phyloP scores from a whole-genome alignment of 2,888 invertebrate genomes.

The Eristalis intricaria region DNA sequence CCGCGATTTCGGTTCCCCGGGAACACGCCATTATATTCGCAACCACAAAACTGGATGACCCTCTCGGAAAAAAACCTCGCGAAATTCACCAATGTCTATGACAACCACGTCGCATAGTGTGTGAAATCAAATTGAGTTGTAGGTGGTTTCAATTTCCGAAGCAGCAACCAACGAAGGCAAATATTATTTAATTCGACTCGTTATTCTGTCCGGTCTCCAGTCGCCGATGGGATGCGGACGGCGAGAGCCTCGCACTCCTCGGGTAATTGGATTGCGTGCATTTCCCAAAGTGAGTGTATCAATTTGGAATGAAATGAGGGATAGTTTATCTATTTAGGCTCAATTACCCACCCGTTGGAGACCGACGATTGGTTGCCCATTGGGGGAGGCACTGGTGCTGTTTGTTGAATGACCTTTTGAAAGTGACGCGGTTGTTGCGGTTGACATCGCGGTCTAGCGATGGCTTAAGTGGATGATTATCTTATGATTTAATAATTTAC shows the following conservation, averaged over 20 bases:
- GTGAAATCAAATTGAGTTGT: neutral
- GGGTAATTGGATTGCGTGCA: conserved; percentile 63
- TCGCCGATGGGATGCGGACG: neutral
- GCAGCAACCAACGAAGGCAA: neutral
- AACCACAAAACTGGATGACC: too few species aligned
- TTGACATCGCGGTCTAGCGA: conserved; percentile 13
- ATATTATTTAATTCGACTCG: neutral
- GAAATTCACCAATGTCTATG: too few species aligned
- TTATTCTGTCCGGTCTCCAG: neutral
- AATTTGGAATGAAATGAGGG: conserved; percentile 34
- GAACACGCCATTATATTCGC: too few species aligned
- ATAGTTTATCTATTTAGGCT: conserved; percentile 32
- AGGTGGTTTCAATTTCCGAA: neutral
- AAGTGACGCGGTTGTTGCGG: conserved; percentile 22
- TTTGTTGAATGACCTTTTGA: conserved; percentile 47
- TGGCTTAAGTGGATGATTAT: conserved; percentile 58
- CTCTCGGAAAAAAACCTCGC: too few species aligned
- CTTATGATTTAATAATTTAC: conserved; percentile 63
- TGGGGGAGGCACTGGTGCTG: conserved; percentile 20
- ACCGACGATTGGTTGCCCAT: conserved; percentile 27
- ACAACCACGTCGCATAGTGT: neutral
- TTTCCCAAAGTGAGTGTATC: conserved; percentile 27
- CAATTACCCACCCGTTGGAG: conserved; percentile 5
- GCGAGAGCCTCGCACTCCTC: neutral
- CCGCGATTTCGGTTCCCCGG: too few species aligned